A percentile compares a stretch with the other conserved stretches of the same genome.
These are phyloP conservation scores for Napeogenes sylphis DNA, from an alignment of 2,888 invertebrate genomes.

Conservation along the genomic window DNA sequence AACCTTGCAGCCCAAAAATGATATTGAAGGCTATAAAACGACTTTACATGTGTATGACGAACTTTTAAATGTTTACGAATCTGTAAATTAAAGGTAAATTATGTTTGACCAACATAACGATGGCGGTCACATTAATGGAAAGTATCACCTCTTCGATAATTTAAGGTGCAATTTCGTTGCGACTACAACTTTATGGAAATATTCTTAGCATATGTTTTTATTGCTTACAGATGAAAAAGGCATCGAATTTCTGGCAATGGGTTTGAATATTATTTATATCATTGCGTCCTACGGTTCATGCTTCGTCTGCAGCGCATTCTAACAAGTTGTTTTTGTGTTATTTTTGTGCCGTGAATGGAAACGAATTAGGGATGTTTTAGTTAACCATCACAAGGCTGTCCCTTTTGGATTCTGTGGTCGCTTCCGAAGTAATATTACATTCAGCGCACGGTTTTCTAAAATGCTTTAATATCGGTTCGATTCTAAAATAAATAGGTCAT, in stretches of 20 bases:
- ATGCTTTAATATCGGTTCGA: not conserved
- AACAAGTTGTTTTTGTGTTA: slow-evolving; percentile 59
- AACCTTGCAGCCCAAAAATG: slow-evolving; percentile 4
- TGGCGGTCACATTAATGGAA: slow-evolving; percentile 20
- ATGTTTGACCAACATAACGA: slow-evolving; percentile 31
- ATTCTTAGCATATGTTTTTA: slow-evolving; percentile 29
- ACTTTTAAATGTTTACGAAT: slow-evolving; percentile 50
- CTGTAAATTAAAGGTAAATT: slow-evolving; percentile 40
- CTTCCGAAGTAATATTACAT: no score
- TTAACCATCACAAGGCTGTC: no score
- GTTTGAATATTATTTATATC: slow-evolving; percentile 70
- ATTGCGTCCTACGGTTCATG: slow-evolving; percentile 56
- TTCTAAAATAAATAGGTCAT: not conserved
- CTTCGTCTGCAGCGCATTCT: slow-evolving; percentile 48
- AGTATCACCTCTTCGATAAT: slow-evolving; percentile 17
- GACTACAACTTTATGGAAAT: slow-evolving; percentile 21
- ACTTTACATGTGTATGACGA: slow-evolving; percentile 52
- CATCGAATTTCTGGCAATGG: slow-evolving; percentile 51
- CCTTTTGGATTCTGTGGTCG: no score
- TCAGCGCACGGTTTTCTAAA: slow-evolving; percentile 5
- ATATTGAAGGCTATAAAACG: slow-evolving; percentile 40
- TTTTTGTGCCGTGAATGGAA: slow-evolving; percentile 54
- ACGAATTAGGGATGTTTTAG: no score
- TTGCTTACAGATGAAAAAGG: slow-evolving; percentile 39
- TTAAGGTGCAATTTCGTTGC: slow-evolving; percentile 26